These are phyloP conservation scores for Xylota sylvarum DNA, from an alignment of 2,888 invertebrate genomes.

Conservation along the genomic window DNA sequence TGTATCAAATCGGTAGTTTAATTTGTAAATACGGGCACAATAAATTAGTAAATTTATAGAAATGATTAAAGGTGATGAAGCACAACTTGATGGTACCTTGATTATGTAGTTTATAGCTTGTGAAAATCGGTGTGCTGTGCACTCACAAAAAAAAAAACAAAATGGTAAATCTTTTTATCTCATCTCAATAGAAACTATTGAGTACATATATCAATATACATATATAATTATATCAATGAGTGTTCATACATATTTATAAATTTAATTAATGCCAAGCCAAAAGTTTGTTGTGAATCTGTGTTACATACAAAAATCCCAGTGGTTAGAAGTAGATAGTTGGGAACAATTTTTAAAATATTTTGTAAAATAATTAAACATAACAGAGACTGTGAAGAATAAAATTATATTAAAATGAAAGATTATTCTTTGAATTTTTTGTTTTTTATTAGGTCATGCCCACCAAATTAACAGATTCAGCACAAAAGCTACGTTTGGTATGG, in stretches of 20 bases:
- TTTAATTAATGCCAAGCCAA: neutral
- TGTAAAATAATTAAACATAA: constrained; percentile 12
- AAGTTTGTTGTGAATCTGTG: constrained; percentile 24
- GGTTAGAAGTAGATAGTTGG: constrained; percentile 17
- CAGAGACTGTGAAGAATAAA: constrained; percentile 54
- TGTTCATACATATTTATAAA: neutral
- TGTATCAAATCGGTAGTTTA: constrained; percentile 42
- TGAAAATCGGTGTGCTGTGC: constrained; percentile 1
- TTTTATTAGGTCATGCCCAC: no score
- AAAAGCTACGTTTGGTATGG: no score
- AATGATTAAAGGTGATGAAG: constrained; percentile 21
- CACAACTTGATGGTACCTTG: constrained; percentile 52
- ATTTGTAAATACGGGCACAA: constrained; percentile 71
- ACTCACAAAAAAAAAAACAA: neutral
- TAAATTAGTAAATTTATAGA: constrained; percentile 31
- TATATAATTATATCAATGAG: neutral
- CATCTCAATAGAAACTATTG: constrained; percentile 7
- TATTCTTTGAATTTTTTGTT: neutral
- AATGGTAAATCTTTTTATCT: neutral
- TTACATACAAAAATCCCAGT: constrained; percentile 30
- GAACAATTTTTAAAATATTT: neutral
- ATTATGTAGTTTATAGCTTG: constrained; percentile 49
- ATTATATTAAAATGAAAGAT: constrained; percentile 1
- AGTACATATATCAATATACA: neutral
- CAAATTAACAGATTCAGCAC: no score